phyloP scores from a whole-genome alignment of 2,888 invertebrate species.

The Agrotis segetum region DNA sequence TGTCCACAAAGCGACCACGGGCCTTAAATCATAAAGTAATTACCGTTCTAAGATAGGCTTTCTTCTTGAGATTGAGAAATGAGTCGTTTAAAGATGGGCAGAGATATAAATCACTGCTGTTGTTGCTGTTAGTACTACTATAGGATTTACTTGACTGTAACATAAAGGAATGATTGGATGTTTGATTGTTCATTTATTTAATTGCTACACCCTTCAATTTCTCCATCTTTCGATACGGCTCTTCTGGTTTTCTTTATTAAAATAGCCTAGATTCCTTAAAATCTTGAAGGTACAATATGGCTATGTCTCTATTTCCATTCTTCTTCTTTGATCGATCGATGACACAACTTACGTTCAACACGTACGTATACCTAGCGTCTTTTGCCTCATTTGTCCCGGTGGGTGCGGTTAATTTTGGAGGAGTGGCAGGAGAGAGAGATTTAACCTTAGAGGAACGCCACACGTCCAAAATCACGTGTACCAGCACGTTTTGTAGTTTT shows the following conservation, averaged over 20 bases:
- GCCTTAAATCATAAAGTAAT: conserved; percentile 86
- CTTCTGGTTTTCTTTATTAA: no score
- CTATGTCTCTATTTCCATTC: no score
- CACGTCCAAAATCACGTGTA: not conserved
- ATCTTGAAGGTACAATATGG: not conserved
- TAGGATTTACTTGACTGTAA: conserved; percentile 37
- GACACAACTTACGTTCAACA: no score
- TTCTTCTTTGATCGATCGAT: no score
- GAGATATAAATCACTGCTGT: conserved; percentile 69
- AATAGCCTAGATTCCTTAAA: not conserved
- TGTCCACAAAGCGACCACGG: conserved; percentile 79
- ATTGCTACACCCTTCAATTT: not conserved
- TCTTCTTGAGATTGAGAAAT: conserved; percentile 83
- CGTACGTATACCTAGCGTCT: no score
- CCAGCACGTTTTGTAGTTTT: conserved; percentile 11
- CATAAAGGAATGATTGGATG: conserved; percentile 19
- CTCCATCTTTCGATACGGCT: not conserved
- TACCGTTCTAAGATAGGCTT: conserved; percentile 80
- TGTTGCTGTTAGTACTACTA: conserved; percentile 50
- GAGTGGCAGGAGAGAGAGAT: no score
- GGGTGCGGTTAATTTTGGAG: no score
- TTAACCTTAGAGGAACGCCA: not conserved
- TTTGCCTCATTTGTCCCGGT: no score
- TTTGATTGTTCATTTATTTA: conserved; percentile 36
- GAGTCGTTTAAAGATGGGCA: conserved; percentile 75